Evolutionary conservation across 2,888 invertebrate genomes (phyloP).

Genomic region (Parapristionchus giblindavisi): DNA sequence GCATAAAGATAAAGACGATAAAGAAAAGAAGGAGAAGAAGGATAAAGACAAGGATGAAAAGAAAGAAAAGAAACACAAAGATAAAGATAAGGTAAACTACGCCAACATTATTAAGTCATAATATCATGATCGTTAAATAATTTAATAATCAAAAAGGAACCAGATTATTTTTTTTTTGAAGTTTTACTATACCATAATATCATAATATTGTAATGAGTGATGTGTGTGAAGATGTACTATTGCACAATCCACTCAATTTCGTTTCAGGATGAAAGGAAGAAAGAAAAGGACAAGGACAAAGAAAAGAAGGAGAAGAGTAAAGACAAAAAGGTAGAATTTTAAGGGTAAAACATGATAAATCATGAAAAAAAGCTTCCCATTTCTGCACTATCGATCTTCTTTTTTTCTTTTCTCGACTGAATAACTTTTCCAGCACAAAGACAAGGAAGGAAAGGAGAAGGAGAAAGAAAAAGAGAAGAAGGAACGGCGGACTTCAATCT

Average conservation of each 20-base stretch:
- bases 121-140: too few species aligned
- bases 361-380: background rate
- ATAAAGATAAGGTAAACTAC: slow-evolving; percentile 36
- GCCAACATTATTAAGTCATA: too few species aligned
- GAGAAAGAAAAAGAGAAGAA: slow-evolving; percentile 39
- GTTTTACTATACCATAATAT: too few species aligned
- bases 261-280: slow-evolving; percentile 40
- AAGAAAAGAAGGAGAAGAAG: slow-evolving; percentile 9
- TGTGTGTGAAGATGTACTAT: too few species aligned
- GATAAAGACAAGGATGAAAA: slow-evolving; percentile 16
- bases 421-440: slow-evolving; percentile 9
- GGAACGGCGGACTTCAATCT: slow-evolving; percentile 42
- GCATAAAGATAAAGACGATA: slow-evolving; percentile 37
- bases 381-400: too few species aligned
- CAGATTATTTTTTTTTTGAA: too few species aligned
- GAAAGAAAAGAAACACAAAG: slow-evolving; percentile 36
- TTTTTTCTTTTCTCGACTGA: background rate
- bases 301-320: slow-evolving; percentile 30
- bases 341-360: background rate
- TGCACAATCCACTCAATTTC: too few species aligned
- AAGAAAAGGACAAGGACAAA: slow-evolving; percentile 17
- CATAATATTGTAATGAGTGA: too few species aligned
- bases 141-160: too few species aligned
- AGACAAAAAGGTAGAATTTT: slow-evolving; percentile 19
- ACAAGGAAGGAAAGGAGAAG: slow-evolving; percentile 34